A percentile compares a stretch with the other conserved stretches of the same genome.
Conservation (phyloP, 2,797 vertebrate genomes). For the Poeciliopsis paucimaculata region DNA sequence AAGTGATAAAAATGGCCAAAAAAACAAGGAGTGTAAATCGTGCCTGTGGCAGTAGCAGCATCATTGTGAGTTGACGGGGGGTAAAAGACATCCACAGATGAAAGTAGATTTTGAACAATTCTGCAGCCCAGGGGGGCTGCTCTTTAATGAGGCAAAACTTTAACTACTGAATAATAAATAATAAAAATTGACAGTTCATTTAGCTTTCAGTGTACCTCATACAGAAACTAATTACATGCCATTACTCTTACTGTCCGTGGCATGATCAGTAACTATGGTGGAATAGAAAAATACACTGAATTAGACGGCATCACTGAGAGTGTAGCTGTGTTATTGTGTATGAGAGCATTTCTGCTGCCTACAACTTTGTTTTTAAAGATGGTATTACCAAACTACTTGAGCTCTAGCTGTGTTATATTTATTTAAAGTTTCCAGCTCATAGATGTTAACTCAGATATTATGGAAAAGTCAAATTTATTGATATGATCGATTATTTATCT, state of each 20-base stretch:
- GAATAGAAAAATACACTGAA: conserved; percentile 59
- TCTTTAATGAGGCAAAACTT: conserved; percentile 99
- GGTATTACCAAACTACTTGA: conserved; percentile 18
- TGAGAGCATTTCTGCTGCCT: conserved; percentile 13
- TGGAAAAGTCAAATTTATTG: neutral
- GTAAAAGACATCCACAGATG: conserved; percentile 93
- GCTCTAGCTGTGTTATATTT: neutral
- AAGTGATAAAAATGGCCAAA: conserved; percentile 74
- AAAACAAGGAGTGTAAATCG: conserved; percentile 79
- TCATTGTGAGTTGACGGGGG: conserved; percentile 89
- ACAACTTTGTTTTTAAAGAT: neutral
- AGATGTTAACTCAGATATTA: neutral
- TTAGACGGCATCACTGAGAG: conserved; percentile 32
- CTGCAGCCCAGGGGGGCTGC: conserved; percentile 90
- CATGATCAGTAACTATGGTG: conserved; percentile 92
- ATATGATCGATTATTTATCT: neutral
- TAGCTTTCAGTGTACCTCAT: conserved; percentile 96
- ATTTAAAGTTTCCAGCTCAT: neutral
- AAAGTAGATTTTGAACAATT: conserved; percentile 98
- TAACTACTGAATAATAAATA: conserved; percentile 99
- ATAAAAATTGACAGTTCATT: conserved; percentile 99
- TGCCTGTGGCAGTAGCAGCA: conserved; percentile 88
- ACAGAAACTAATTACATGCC: conserved; percentile 96
- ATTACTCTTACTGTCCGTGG: conserved; percentile 95
- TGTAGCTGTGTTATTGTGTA: conserved; percentile 11